Conservation (phyloP, 2,113 vertebrate genomes). For the Apodemus speciosus region DNA sequence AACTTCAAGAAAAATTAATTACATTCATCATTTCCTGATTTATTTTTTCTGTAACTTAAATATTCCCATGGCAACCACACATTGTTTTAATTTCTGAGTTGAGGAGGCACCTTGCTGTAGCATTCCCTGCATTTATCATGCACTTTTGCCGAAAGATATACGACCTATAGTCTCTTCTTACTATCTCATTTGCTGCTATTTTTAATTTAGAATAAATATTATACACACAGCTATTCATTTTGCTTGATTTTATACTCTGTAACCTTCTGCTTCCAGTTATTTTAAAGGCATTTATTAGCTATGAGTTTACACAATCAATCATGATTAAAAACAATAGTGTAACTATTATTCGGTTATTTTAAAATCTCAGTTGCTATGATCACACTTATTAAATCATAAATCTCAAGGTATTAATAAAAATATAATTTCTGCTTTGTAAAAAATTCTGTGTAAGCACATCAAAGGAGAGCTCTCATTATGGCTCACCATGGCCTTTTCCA, state of each 20-base stretch:
- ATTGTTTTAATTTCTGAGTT: conserved; percentile 65
- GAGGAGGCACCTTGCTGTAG: neutral
- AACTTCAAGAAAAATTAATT: conserved; percentile 80
- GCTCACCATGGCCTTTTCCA: neutral
- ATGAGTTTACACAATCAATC: conserved; percentile 11
- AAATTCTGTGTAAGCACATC: neutral
- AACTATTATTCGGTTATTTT: conserved; percentile 29
- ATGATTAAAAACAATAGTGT: neutral
- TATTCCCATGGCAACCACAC: conserved; percentile 59
- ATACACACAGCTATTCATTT: conserved; percentile 9
- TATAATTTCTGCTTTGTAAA: neutral
- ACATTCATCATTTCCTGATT: conserved; percentile 73
- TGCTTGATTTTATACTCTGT: neutral
- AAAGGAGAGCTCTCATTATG: neutral
- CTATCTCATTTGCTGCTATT: neutral
- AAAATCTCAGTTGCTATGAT: neutral
- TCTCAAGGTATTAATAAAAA: neutral
- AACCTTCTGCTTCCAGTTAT: neutral
- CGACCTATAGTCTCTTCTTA: neutral
- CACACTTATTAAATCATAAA: neutral
- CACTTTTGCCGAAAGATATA: neutral
- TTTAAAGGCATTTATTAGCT: neutral
- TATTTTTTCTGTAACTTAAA: conserved; percentile 70
- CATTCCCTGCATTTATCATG: conserved; percentile 39
- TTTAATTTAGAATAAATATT: conserved; percentile 39